phyloP scores from a whole-genome alignment of 2,113 vertebrate species.

The Noctilio leporinus region DNA sequence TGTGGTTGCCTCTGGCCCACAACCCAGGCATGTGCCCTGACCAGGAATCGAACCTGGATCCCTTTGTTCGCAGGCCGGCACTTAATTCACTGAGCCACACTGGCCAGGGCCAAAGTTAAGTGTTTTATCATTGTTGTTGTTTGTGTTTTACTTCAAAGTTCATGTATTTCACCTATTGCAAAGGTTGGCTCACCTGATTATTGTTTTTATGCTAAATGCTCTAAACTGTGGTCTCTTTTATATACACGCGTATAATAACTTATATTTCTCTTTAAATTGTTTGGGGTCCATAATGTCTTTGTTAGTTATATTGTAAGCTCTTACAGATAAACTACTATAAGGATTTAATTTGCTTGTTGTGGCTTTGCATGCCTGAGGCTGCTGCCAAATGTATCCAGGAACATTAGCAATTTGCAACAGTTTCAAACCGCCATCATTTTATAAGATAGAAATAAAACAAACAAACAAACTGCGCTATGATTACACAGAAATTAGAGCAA shows the following conservation, averaged over 20 bases:
- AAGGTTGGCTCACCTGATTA: neutral
- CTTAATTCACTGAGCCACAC: too few species aligned
- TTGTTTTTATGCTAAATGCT: neutral
- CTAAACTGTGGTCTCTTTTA: neutral
- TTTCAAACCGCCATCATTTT: conserved; percentile 29
- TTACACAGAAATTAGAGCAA: conserved; percentile 39
- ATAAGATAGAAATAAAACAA: too few species aligned
- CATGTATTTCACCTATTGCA: neutral
- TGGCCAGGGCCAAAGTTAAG: too few species aligned
- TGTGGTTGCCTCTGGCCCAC: too few species aligned
- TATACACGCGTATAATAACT: neutral
- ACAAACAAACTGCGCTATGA: conserved; percentile 4
- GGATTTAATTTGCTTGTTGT: conserved; percentile 37
- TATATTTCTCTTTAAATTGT: conserved; percentile 21
- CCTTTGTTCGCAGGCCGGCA: too few species aligned
- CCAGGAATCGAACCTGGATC: too few species aligned
- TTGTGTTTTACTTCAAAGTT: neutral
- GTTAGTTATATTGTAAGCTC: conserved; percentile 6
- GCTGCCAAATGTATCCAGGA: conserved; percentile 37
- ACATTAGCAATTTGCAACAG: conserved; percentile 20
- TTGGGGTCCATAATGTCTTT: neutral
- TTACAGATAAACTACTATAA: neutral
- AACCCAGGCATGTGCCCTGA: too few species aligned
- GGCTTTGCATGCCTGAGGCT: conserved; percentile 17
- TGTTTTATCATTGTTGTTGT: neutral